Conservation (phyloP, 2,113 vertebrate species). For the Anoura caudifer region DNA sequence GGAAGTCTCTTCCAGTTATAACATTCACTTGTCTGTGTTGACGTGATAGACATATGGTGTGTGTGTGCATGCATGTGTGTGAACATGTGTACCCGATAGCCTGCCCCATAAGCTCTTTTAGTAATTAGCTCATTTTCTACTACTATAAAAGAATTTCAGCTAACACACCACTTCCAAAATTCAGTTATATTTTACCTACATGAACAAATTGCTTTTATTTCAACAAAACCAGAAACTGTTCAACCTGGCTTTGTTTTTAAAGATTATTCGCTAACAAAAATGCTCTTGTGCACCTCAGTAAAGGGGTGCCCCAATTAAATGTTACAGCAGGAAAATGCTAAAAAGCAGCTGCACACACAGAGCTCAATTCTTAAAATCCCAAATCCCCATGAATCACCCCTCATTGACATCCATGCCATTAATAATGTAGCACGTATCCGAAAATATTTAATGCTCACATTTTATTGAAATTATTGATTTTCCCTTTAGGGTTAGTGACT, state of each 20-base stretch:
- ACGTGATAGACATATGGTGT: not conserved
- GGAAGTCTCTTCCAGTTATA: not conserved
- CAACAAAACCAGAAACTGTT: not conserved
- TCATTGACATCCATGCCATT: not conserved
- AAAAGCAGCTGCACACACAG: not conserved
- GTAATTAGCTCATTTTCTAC: not conserved
- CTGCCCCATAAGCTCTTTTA: not conserved
- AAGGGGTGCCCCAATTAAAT: not conserved
- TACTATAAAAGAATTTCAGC: not conserved
- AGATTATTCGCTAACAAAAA: conserved; percentile 12
- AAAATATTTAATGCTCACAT: not conserved
- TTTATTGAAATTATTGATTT: conserved; percentile 16
- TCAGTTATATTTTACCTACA: not conserved
- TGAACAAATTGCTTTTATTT: not conserved
- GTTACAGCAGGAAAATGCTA: not conserved
- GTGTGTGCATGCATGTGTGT: not conserved
- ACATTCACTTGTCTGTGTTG: not conserved
- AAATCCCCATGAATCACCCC: not conserved
- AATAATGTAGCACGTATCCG: not conserved
- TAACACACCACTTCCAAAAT: not conserved
- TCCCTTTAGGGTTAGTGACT: not conserved
- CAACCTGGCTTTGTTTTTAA: not conserved
- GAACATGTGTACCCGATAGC: not conserved
- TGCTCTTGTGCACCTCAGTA: not conserved
- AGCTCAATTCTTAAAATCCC: not conserved